A percentile compares a stretch with the other conserved stretches of the same genome.
Conservation (phyloP, 2,797 vertebrate genomes). For the Avahi laniger region DNA sequence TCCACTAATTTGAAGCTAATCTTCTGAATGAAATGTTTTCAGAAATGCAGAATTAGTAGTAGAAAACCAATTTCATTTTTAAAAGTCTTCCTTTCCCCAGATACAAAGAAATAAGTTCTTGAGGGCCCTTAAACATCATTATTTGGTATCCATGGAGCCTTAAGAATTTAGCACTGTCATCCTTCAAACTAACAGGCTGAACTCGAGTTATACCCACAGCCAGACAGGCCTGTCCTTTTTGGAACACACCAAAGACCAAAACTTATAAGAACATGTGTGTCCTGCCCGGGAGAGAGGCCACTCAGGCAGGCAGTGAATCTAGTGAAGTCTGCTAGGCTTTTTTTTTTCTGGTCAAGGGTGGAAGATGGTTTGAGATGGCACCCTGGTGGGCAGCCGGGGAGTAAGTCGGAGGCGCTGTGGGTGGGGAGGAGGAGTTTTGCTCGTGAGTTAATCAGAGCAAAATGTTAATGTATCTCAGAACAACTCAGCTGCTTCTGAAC, state of each 20-base stretch:
- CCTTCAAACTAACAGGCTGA: background rate
- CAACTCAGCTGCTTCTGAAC: slow-evolving; percentile 28
- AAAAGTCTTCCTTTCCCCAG: background rate
- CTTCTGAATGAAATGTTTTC: slow-evolving; percentile 36
- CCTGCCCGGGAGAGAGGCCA: background rate
- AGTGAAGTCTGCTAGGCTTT: background rate
- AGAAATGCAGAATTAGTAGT: slow-evolving; percentile 8
- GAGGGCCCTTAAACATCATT: background rate
- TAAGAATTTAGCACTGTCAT: background rate
- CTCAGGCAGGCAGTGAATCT: background rate
- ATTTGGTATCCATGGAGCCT: background rate
- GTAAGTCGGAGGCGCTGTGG: background rate
- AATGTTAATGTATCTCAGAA: background rate
- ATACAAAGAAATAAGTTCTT: background rate
- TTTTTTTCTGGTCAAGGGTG: background rate
- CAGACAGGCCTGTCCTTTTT: background rate
- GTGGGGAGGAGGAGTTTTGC: background rate
- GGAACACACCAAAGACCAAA: slow-evolving; percentile 1
- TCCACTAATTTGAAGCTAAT: slow-evolving; percentile 23
- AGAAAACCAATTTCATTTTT: slow-evolving; percentile 20
- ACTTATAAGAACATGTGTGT: background rate
- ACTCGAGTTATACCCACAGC: background rate
- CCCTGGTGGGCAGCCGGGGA: background rate
- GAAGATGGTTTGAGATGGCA: background rate
- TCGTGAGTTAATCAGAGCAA: background rate